phyloP scores from a whole-genome alignment of 2,113 vertebrate genomes.

The Sinocyclocheilus grahami region DNA sequence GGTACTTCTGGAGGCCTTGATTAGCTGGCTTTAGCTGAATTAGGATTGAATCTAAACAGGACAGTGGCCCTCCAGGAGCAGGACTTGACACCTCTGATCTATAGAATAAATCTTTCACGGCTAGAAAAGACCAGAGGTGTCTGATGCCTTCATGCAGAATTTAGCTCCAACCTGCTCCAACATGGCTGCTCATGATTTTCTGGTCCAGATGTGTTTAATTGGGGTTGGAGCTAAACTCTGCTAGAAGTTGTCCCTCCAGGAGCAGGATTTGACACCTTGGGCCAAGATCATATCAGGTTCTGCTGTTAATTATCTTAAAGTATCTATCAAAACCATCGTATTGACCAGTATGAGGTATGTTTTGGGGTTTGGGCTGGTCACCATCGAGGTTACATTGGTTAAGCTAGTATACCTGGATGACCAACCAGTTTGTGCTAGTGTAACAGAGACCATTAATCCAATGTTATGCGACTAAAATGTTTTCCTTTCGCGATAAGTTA shows the following conservation, averaged over 20 bases:
- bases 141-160: not conserved
- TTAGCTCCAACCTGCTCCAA: not conserved
- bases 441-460: not conserved
- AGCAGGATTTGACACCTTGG: not conserved
- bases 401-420: not conserved
- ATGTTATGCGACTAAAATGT: too few species aligned
- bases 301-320: not conserved
- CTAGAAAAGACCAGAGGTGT: not conserved
- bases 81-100: not conserved
- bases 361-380: not conserved
- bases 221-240: not conserved
- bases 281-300: not conserved
- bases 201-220: not conserved
- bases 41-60: not conserved
- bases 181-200: not conserved
- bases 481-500: too few species aligned
- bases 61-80: not conserved
- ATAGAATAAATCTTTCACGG: not conserved
- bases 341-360: not conserved
- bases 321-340: not conserved
- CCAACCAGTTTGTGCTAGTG: not conserved
- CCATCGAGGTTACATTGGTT: not conserved
- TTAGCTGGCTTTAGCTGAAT: not conserved
- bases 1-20: not conserved
- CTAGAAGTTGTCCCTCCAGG: not conserved